Percentiles rank a stretch among this genome's conserved stretches.
Evolutionary conservation across 1,140 invertebrate species (phyloP).

Genomic region (Drosophila lowei): DNA sequence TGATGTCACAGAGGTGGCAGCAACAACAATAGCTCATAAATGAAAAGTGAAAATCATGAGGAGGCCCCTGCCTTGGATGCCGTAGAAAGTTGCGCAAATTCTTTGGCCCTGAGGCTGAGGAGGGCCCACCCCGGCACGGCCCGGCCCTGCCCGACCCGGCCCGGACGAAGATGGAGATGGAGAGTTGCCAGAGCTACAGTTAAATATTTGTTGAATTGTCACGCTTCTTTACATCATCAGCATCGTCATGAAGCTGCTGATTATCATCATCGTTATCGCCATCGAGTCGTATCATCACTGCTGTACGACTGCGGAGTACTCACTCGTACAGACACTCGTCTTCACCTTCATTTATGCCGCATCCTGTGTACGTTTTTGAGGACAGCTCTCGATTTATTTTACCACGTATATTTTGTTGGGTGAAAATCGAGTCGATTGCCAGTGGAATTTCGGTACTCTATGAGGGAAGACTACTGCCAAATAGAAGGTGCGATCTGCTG

Average conservation of each 20-base stretch:
- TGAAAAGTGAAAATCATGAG: conserved; percentile 77
- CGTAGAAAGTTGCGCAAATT: conserved; percentile 79
- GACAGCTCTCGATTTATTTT: conserved; percentile 47
- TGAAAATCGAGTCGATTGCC: conserved; percentile 50
- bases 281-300: conserved; percentile 7
- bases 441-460: conserved; percentile 19
- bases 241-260: conserved; percentile 24
- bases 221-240: conserved; percentile 75
- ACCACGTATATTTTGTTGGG: conserved; percentile 18
- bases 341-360: conserved; percentile 48
- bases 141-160: background rate
- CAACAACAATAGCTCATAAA: conserved; percentile 73
- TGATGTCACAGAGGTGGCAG: conserved; percentile 61
- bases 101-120: conserved; percentile 56
- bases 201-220: conserved; percentile 78
- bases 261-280: conserved; percentile 60
- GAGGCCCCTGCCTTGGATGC: conserved; percentile 26
- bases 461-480: no score
- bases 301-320: no score
- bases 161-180: background rate
- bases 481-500: background rate
- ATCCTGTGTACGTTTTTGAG: conserved; percentile 80
- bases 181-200: conserved; percentile 45
- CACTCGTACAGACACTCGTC: conserved; percentile 2
- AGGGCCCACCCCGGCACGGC: conserved; percentile 2